Evolutionary conservation across 53 echinoderm and acorn worm genomes (phyloP), one percentile per base, ranked within the genome.

Genomic region (Actinopyga echinites): DNA sequence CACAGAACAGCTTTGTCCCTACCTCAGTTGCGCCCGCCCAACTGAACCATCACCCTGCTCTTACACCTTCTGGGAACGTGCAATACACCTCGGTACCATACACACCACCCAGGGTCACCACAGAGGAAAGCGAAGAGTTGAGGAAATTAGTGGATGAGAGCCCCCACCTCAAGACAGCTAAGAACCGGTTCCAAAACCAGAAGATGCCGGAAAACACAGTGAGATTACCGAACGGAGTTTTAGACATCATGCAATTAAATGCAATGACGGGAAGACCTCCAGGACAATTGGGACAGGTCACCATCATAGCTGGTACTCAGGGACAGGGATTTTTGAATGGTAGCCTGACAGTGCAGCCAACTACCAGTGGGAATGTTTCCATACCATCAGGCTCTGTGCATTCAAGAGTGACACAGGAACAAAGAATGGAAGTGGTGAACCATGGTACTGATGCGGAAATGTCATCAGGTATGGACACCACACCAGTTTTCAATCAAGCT

Each of bases 131-230:
- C 0, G 53, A 83, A 73, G 86, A 89, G 62, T 82, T 96, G n/a
- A 61, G 84, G 22, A 83, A 85, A 0, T 60, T 96, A 88, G 93
- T 96, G 31, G 89, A 93, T 15, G 85, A 71, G n/a, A 83, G 91
- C 64, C 96, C 96, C 1, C 93, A 87, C 62, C 75, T 96, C 32
- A 93, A 87, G 64, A 96, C 96, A 15, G 84, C 89, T 65, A 82
- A 80, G 83, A 96, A 96, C 67, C 87, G 96, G 7, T 93, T 93
- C 85, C 87, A 83, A 61, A 88, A 91, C 29, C 54, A 53, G 54
- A 30, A 55, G 28, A 19, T 54, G 20, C 55, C 28, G 2, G 77
- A 77, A 23, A 54, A 66, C 6, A 67, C 44, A 19, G 54, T 83
- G 30, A 66, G 34, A 49, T 65, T 65, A 66, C 83, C 65, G 1